phyloP scores from a whole-genome alignment of 35 echinoderm and acorn worm species.

The Apostichopus californicus region DNA sequence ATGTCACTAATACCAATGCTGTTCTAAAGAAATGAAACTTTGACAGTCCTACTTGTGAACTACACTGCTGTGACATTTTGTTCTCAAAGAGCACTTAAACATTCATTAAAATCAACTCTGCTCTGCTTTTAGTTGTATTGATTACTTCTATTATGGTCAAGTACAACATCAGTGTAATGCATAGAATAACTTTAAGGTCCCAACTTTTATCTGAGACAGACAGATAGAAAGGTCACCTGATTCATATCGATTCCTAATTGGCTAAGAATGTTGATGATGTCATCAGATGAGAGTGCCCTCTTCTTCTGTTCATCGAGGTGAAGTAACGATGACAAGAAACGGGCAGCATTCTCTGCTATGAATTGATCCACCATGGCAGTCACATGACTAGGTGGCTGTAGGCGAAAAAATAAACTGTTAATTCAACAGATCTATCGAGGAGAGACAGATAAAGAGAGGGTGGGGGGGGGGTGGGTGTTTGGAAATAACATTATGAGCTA shows the following conservation, averaged over 20 bases:
- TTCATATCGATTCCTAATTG: conserved; percentile 68
- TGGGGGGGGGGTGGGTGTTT: background rate
- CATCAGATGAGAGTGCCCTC: conserved; percentile 40
- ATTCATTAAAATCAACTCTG: too few relatives aligned
- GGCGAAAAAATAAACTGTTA: background rate
- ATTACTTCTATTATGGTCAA: too few relatives aligned
- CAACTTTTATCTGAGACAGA: background rate
- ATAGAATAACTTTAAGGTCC: too few relatives aligned
- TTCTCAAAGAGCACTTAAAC: too few relatives aligned
- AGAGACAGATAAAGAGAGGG: background rate
- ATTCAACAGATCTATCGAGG: too few relatives aligned
- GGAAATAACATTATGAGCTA: too few relatives aligned
- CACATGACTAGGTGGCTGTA: conserved; percentile 66
- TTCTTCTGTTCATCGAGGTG: conserved; percentile 59
- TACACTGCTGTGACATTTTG: too few relatives aligned
- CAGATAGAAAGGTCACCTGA: conserved; percentile 44
- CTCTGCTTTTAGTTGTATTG: too few relatives aligned
- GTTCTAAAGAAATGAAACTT: too few relatives aligned
- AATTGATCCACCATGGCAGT: conserved; percentile 84
- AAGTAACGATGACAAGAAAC: conserved; percentile 55
- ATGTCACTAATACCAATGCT: too few relatives aligned
- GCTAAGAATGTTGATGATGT: conserved; percentile 59
- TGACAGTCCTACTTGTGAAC: too few relatives aligned
- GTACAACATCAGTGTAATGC: too few relatives aligned
- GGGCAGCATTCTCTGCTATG: conserved; percentile 63